phyloP scores from a whole-genome alignment of 2,888 invertebrate species.

The Drosophila robusta region DNA sequence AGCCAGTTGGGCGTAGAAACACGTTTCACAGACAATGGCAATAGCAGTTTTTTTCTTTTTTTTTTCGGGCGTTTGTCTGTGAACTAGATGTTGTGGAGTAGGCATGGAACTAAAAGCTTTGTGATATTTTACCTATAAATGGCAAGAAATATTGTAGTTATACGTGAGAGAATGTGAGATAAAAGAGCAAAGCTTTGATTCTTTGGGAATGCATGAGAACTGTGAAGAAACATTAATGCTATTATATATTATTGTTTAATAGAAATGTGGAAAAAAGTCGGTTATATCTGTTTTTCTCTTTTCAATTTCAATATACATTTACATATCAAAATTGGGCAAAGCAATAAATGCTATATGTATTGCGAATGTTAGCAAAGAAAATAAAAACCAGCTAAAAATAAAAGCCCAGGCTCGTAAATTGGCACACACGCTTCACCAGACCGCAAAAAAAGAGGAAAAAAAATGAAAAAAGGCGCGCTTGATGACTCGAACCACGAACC shows the following conservation, averaged over 20 bases:
- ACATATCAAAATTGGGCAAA: slow-evolving; percentile 52
- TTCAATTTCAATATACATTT: slow-evolving; percentile 34
- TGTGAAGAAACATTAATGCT: background rate
- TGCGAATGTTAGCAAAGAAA: slow-evolving; percentile 53
- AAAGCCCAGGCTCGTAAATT: slow-evolving; percentile 67
- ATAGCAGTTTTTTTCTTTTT: slow-evolving; percentile 27
- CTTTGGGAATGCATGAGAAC: slow-evolving; percentile 2
- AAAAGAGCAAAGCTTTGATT: background rate
- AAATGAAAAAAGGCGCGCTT: slow-evolving; percentile 44
- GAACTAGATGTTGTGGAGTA: slow-evolving; percentile 42
- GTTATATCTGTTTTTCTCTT: background rate
- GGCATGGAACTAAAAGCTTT: slow-evolving; percentile 14
- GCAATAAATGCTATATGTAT: slow-evolving; percentile 35
- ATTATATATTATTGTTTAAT: background rate
- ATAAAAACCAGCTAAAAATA: slow-evolving; percentile 65
- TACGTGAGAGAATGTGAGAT: slow-evolving; percentile 9
- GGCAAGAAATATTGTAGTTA: slow-evolving; percentile 6
- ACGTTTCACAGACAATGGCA: slow-evolving; percentile 67
- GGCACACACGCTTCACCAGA: slow-evolving; percentile 77
- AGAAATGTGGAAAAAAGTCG: background rate
- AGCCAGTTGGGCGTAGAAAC: slow-evolving; percentile 66
- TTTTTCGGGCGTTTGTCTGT: slow-evolving; percentile 42
- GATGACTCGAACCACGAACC: slow-evolving; percentile 54
- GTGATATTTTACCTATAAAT: slow-evolving; percentile 15
- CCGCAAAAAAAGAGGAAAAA: slow-evolving; percentile 57